Evolutionary conservation across 2,113 vertebrate species (phyloP), one percentile per base, ranked within the genome.

Genomic region (Menidia beryllina): DNA sequence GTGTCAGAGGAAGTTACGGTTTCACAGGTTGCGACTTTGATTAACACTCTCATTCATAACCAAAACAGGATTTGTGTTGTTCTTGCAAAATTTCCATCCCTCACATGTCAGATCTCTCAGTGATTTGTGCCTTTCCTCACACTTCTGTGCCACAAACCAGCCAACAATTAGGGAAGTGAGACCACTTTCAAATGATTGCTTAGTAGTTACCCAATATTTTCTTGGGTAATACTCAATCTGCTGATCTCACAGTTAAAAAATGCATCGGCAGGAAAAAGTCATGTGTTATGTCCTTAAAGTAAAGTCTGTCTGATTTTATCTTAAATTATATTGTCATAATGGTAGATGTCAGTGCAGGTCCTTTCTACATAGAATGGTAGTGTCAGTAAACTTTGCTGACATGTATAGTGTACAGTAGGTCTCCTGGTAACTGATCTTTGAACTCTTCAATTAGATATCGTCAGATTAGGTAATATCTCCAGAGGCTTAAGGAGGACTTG

Each of bases 151-250:
- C 52, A 25, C 36, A 43, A 54, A 67, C 27, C 72, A 71, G 13
- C 5, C 21, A 11, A n/a, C 67, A 51, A 65, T 74, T 55, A n/a
- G 60, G 76, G 90, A 92, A 93, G 84, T 55, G 90, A 93, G 91
- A 91, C 55, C 56, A 82, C 79, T 85, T 86, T 83, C 41, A 70
- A 67, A 77, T 76, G 47, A 43, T 69, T 24, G 62, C 82, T 71
- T 56, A 52, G 41, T 34, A 48, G 49, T 91, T 91, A 39, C 88
- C 71, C 88, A 87, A 88, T 81, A 84, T 74, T 77, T 77, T 68
- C 71, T 85, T 81, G 66, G 85, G 80, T 39, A 73, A 34, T 67
- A 38, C 10, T 25, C 30, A 24, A 48, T 85, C 75, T 88, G 90
- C 90, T 88, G 86, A 91, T 47, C 69, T 69, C 70, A 75, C 79